Evolutionary conservation across 2,797 vertebrate species (phyloP).

Genomic region (Glossophaga mutica): DNA sequence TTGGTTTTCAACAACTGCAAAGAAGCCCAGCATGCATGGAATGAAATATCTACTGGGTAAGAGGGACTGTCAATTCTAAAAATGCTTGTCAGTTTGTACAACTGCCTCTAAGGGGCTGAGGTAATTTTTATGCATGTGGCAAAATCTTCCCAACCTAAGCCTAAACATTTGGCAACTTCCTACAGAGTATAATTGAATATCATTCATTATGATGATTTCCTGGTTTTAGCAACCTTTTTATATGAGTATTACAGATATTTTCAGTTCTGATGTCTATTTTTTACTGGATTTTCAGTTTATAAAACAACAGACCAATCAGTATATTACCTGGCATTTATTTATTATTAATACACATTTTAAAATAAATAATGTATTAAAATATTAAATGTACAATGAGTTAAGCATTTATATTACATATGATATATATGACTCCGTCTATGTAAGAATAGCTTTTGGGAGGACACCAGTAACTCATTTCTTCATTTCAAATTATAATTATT

Average conservation of each 20-base stretch:
- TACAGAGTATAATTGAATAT: background rate
- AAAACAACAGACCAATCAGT: background rate
- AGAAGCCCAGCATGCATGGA: slow-evolving; percentile 68
- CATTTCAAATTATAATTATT: slow-evolving; percentile 18
- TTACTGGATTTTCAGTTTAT: background rate
- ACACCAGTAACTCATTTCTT: background rate
- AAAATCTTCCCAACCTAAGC: slow-evolving; percentile 45
- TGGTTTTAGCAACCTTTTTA: slow-evolving; percentile 24
- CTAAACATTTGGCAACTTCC: slow-evolving; percentile 47
- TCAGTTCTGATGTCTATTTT: background rate
- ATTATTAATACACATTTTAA: background rate
- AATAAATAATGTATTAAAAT: background rate
- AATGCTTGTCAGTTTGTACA: slow-evolving; percentile 64
- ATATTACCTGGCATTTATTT: background rate
- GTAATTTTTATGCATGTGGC: slow-evolving; percentile 56
- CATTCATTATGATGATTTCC: slow-evolving; percentile 22
- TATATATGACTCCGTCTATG: background rate
- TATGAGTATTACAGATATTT: slow-evolving; percentile 12
- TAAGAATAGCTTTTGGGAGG: background rate
- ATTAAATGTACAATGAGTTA: background rate
- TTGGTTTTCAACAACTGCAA: slow-evolving; percentile 54
- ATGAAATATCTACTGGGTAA: slow-evolving; percentile 60
- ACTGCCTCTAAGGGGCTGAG: slow-evolving; percentile 60
- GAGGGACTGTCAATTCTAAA: slow-evolving; percentile 70
- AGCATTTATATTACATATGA: background rate